Conservation (phyloP, 2,113 vertebrate species). For the Pongo pygmaeus region DNA sequence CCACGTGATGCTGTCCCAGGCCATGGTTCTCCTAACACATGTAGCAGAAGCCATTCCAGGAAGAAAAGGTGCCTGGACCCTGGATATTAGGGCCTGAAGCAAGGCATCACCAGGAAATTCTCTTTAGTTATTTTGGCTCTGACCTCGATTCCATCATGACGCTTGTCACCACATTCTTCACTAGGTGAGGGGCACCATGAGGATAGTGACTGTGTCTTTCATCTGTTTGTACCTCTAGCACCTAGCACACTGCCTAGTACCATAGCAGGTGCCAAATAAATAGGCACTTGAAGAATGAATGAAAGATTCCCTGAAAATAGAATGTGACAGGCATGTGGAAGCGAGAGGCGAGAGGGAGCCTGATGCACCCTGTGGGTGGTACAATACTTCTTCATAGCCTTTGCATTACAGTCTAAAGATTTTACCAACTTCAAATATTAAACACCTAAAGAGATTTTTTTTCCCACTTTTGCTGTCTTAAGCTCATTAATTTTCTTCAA, state of each 20-base stretch:
- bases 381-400: not conserved
- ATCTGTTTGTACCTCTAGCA: not conserved
- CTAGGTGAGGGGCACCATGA: not conserved
- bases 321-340: not conserved
- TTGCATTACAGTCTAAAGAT: not conserved
- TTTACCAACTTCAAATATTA: not conserved
- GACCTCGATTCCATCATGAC: not conserved
- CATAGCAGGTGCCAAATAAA: not conserved
- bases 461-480: not conserved
- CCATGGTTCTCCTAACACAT: rapidly evolving
- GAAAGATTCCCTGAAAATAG: not conserved
- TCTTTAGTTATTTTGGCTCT: not conserved
- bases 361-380: too few relatives aligned
- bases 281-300: not conserved
- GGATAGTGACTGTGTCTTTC: not conserved
- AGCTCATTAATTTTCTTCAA: not conserved
- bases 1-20: rapidly evolving
- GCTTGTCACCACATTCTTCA: not conserved
- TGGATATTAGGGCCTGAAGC: not conserved
- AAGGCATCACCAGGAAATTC: not conserved
- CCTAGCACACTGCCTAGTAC: not conserved
- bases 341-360: not conserved
- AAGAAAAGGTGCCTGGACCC: not conserved
- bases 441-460: not conserved
- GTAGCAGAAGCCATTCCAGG: not conserved